Evolutionary conservation across 2,113 vertebrate species (phyloP).

Genomic region (Tenrec ecaudatus): DNA sequence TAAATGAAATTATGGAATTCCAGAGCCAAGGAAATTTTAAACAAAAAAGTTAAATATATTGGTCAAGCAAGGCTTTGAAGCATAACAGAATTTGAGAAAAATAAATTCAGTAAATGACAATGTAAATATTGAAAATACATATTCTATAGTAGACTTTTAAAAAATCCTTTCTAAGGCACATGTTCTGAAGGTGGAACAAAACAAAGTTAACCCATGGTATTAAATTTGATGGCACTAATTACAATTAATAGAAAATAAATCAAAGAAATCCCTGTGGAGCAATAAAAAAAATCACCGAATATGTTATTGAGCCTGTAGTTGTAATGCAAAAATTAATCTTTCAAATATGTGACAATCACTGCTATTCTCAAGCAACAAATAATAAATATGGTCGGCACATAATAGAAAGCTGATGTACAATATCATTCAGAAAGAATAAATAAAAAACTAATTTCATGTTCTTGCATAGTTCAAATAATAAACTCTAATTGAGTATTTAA

Average conservation of each 20-base stretch:
- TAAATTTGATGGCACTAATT: conserved; percentile 54
- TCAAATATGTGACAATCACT: conserved; percentile 53
- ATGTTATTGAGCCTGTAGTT: conserved; percentile 67
- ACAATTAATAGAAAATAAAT: conserved; percentile 71
- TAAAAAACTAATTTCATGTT: background rate
- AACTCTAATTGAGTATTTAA: conserved; percentile 2
- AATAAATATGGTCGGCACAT: conserved; percentile 26
- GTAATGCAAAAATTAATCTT: conserved; percentile 73
- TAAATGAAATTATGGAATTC: background rate
- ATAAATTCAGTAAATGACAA: conserved; percentile 16
- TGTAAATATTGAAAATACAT: conserved; percentile 12
- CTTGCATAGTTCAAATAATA: background rate
- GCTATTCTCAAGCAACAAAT: background rate
- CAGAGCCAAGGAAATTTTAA: background rate
- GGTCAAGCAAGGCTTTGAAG: background rate
- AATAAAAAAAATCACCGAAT: conserved; percentile 74
- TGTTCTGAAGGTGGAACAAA: background rate
- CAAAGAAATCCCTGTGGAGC: conserved; percentile 60
- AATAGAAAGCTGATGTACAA: background rate
- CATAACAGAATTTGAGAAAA: conserved; percentile 17
- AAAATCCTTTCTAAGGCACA: conserved; percentile 29
- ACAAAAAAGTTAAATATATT: background rate
- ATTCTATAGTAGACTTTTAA: conserved; percentile 14
- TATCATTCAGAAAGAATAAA: background rate
- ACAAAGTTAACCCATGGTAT: conserved; percentile 38